Base-by-base conservation (phyloP, 2,113 vertebrate genomes). In the Chaenogobius annularis region DNA sequence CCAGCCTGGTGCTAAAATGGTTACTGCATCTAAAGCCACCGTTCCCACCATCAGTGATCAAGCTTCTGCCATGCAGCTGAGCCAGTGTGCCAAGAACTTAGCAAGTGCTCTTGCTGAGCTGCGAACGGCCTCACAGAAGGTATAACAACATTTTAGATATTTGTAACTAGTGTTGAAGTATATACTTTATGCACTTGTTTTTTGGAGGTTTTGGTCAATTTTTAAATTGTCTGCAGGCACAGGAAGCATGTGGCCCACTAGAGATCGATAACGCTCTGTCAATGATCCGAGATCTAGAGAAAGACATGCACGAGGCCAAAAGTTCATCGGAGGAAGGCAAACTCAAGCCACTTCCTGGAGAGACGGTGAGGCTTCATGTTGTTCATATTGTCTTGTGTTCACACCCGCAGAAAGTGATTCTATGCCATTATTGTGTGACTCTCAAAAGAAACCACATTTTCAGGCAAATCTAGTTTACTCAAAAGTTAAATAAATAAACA, bases 51-150 rank as follows among this genome's bases (percentile, higher is more conserved):
- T 99, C 84, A 85, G 93, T 0, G 97, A 98, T 90, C 95, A 97
- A 83, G 95, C 96, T 1, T 99, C 97, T 0, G 96, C 96, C 1
- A 99, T 99, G 98, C 98, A 99, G 83, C 96, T 99, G 82, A 96
- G 96, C 84, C 97, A 99, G 83, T 99, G 97, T 75, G 96, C 97
- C 52, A 99, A 99, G 89, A 99, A 97, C 87, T 91, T 99, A 68
- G 96, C 97, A 0, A 94, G 93, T 0, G 95, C 97, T 0, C 85
- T 99, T 62, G 95, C 96, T 0, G 98, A 99, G 68, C 96, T 99
- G 40, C 96, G 98, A 19, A 96, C 96, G 0, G 96, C 98, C 0
- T 93, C 97, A 0, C 96, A 98, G 88, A 98, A 98, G 96, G 97
- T 98, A 85, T 69, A 20, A 40, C 19, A 19, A 12, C 19, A 44